These are phyloP conservation scores for Caenorhabditis sp. DNA, from an alignment of 2,888 invertebrate genomes.

Conservation along the genomic window DNA sequence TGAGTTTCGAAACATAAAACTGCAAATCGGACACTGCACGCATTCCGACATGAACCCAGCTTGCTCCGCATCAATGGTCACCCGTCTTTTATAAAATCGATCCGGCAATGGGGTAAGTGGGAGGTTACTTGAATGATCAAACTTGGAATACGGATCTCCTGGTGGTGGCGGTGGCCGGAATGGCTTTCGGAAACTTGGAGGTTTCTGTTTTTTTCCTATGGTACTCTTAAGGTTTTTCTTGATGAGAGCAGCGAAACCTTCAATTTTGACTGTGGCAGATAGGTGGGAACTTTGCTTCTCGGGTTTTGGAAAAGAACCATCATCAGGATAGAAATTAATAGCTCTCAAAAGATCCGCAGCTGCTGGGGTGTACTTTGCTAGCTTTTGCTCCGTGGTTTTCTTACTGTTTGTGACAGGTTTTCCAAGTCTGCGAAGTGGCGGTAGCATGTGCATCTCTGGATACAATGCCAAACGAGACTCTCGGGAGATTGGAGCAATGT, in stretches of 20 bases:
- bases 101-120: conserved; percentile 42
- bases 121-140: too few species aligned
- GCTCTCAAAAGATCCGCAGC: neutral
- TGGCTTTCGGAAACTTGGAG: too few species aligned
- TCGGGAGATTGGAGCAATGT: neutral
- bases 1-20: conserved; percentile 15
- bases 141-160: too few species aligned
- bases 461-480: neutral
- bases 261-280: too few species aligned
- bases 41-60: conserved; percentile 38
- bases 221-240: too few species aligned
- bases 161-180: neutral
- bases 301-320: too few species aligned
- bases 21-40: conserved; percentile 7
- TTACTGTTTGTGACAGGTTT: neutral
- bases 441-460: conserved; percentile 3
- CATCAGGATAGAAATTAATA: too few species aligned
- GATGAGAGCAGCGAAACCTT: too few species aligned
- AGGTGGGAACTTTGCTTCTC: too few species aligned
- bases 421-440: neutral
- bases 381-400: neutral
- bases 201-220: too few species aligned
- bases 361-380: neutral
- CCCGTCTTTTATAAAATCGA: conserved; percentile 18
- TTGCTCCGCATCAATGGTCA: conserved; percentile 11